phyloP scores from a whole-genome alignment of 2,113 vertebrate species.

The Python bivittatus region DNA sequence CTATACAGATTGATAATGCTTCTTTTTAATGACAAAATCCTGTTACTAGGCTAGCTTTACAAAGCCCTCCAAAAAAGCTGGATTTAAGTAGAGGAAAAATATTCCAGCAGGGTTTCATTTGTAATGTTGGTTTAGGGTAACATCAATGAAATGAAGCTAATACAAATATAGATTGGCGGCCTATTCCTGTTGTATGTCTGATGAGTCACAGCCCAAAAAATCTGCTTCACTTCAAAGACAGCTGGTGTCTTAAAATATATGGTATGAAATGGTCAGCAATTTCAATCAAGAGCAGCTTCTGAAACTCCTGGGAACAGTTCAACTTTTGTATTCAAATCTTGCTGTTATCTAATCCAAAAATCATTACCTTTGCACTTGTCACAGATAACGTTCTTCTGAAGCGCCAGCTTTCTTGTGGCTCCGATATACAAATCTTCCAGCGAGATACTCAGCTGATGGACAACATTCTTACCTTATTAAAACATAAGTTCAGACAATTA shows the following conservation, averaged over 20 bases:
- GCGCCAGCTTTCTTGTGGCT: conserved; percentile 89
- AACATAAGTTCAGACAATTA: conserved; percentile 28
- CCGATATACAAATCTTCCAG: conserved; percentile 95
- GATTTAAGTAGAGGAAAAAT: not conserved
- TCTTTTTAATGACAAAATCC: not conserved
- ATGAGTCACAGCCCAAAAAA: not conserved
- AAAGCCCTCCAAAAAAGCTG: not conserved
- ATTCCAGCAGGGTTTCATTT: not conserved
- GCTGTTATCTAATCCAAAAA: not conserved
- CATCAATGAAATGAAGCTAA: too few relatives aligned
- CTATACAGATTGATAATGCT: not conserved
- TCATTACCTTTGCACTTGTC: conserved; percentile 93
- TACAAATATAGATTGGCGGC: not conserved
- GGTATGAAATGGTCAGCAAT: not conserved
- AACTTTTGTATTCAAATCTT: not conserved
- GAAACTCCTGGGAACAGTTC: not conserved
- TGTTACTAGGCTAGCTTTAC: not conserved
- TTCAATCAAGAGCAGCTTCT: not conserved
- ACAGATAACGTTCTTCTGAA: conserved; percentile 96
- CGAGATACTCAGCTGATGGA: conserved; percentile 90
- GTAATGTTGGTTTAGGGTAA: not conserved
- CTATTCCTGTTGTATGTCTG: not conserved
- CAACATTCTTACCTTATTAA: conserved; percentile 89
- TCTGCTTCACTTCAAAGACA: not conserved
- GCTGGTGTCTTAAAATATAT: not conserved